A percentile compares a stretch with the other conserved stretches of the same genome.
These are phyloP conservation scores for Rhineura floridana DNA, from an alignment of 2,113 vertebrate genomes.

Conservation along the genomic window DNA sequence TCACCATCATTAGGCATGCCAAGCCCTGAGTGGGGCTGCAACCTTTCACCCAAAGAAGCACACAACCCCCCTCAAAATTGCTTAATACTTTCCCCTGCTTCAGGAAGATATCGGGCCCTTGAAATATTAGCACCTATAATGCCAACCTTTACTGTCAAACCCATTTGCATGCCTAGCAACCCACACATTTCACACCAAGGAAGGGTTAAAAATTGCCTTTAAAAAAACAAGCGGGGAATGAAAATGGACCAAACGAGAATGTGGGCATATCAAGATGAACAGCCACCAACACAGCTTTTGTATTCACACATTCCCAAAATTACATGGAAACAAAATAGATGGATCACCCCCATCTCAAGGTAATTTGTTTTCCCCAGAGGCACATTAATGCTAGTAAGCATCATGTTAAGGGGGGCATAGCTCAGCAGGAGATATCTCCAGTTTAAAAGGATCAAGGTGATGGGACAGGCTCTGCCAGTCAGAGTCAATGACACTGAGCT, in stretches of 20 bases:
- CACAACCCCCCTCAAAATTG: no score
- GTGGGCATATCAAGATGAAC: no score
- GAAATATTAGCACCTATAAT: neutral
- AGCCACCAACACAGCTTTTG: no score
- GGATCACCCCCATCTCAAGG: neutral
- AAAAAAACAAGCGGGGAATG: neutral
- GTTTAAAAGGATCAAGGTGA: no score
- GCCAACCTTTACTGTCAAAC: neutral
- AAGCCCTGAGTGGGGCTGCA: no score
- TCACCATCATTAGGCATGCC: no score
- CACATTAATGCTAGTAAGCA: neutral
- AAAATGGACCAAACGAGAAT: neutral
- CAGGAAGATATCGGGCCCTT: no score
- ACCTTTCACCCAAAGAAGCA: no score
- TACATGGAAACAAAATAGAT: neutral
- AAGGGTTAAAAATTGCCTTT: neutral
- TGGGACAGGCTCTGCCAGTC: no score
- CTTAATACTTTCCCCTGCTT: neutral
- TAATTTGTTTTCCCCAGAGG: neutral
- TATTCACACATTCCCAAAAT: neutral
- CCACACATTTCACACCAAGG: neutral
- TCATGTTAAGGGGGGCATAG: no score
- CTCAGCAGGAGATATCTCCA: no score
- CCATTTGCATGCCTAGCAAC: neutral
- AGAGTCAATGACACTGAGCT: no score